Evolutionary conservation across 2,797 vertebrate genomes (phyloP), one percentile per base, ranked within the genome.

Genomic region (Pseudomugil gertrudae): DNA sequence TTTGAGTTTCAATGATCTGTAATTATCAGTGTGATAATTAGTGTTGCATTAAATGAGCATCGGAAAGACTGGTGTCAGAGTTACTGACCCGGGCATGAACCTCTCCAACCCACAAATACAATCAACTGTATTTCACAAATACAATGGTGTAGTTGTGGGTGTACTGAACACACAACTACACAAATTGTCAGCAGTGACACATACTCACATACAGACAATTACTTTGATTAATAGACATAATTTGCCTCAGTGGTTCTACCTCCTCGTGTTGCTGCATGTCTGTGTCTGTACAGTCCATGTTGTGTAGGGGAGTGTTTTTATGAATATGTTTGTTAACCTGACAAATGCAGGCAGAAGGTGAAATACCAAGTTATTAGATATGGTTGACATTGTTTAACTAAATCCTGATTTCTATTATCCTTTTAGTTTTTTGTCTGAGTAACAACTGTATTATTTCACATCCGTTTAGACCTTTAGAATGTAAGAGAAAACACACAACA

Each of bases 1-100:
- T 56, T 38, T 15, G 40, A 26, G 10, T 73, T 66, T 54, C 13
- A 57, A 57, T 61, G 66, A 64, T 77, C 63, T 64, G 66, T 80
- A 88, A 92, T 92, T 87, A 90, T 77, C 80, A 54, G 69, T 5
- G 54, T 33, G 72, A 83, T 90, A 84, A 90, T 90, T 86, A 84
- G 63, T 76, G 70, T 38, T 79, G 80, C 65, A 72, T 78, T 74
- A 76, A 84, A 87, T 75, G 63, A 70, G 45, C 57, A 54, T 69
- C 68, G 65, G 80, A 74, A 76, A 80, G 57, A 56, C 64, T 73
- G 53, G 60, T 78, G 66, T 70, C 66, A 40, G 66, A 75, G 74
- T 57, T 47, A 60, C 63, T 75, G 83, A 84, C 84, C 89, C 82
- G 21, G 1, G 21, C 1, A 1, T 55, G 85, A 91, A 89, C 86